phyloP scores from a whole-genome alignment of 2,888 invertebrate species.

The Autographa gamma region DNA sequence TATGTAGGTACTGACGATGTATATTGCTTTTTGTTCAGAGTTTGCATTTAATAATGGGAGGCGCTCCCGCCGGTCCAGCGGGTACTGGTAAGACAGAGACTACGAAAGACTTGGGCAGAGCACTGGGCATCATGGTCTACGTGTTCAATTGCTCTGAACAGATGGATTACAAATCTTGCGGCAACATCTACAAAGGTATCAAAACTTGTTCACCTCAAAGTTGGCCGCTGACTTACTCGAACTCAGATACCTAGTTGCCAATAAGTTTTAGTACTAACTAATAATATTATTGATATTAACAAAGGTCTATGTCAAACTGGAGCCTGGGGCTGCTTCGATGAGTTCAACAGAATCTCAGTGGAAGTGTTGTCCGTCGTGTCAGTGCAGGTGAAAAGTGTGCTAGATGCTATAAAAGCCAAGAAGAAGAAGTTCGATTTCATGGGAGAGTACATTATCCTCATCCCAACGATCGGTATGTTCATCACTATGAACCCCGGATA shows the following conservation, averaged over 20 bases:
- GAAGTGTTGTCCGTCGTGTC: conserved; percentile 98
- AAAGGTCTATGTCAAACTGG: conserved; percentile 97
- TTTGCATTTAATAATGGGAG: conserved; percentile 97
- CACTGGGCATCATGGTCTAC: conserved; percentile 98
- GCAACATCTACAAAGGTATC: conserved; percentile 97
- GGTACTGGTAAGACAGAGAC: conserved; percentile 99
- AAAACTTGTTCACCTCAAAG: no score
- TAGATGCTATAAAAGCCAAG: conserved; percentile 95
- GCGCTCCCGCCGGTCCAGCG: conserved; percentile 98
- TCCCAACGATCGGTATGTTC: conserved; percentile 95
- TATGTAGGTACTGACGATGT: background rate
- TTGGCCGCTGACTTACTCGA: no score
- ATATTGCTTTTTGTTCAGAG: conserved; percentile 84
- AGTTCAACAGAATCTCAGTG: conserved; percentile 98
- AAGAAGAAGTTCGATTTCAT: conserved; percentile 95
- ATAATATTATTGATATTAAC: background rate
- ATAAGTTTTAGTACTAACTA: background rate
- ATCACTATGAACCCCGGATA: conserved; percentile 99
- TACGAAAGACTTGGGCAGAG: conserved; percentile 97
- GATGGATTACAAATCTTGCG: conserved; percentile 98
- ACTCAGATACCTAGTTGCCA: background rate
- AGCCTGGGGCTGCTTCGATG: conserved; percentile 99
- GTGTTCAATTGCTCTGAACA: conserved; percentile 99
- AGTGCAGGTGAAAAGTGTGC: conserved; percentile 96
- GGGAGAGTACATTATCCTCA: conserved; percentile 93